These are phyloP conservation scores for Hermodice carunculata DNA, from an alignment of 2,888 invertebrate species.

Conservation along the genomic window DNA sequence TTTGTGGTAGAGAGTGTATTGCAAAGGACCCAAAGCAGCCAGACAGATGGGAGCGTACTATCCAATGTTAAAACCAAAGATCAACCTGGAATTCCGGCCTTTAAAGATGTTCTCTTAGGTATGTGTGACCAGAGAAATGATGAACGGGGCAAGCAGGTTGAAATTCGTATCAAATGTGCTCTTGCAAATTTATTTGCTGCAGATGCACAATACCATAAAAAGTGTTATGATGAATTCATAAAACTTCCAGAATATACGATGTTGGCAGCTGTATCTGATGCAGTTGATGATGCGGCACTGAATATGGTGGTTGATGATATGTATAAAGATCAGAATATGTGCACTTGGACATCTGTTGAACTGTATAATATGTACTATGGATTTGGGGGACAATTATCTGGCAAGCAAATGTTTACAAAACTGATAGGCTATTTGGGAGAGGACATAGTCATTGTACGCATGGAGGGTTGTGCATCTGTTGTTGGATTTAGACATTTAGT, in stretches of 20 bases:
- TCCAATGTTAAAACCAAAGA: slow-evolving; percentile 8
- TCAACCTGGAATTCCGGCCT: neutral
- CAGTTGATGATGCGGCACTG: neutral
- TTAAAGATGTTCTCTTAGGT: too few species aligned
- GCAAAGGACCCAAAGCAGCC: neutral
- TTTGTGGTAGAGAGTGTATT: slow-evolving; percentile 3
- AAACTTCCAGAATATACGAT: neutral
- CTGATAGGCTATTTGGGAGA: too few species aligned
- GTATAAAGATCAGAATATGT: neutral
- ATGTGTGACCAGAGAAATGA: too few species aligned
- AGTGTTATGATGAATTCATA: slow-evolving; percentile 10
- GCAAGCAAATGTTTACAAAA: slow-evolving; percentile 4
- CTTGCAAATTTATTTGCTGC: slow-evolving; percentile 3
- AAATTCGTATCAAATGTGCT: too few species aligned
- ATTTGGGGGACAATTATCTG: neutral
- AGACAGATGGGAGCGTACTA: neutral
- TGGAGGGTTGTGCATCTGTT: too few species aligned
- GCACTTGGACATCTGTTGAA: slow-evolving; percentile 13
- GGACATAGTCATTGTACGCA: too few species aligned
- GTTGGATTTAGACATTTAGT: too few species aligned
- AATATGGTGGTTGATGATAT: neutral
- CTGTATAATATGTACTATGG: slow-evolving; percentile 1
- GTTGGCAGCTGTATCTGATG: neutral
- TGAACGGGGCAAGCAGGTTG: too few species aligned
- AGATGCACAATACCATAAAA: slow-evolving; percentile 15